Percentiles rank a stretch among this genome's conserved stretches.
These are phyloP conservation scores for Pandemis corylana DNA, from an alignment of 2,888 invertebrate species.

Conservation along the genomic window DNA sequence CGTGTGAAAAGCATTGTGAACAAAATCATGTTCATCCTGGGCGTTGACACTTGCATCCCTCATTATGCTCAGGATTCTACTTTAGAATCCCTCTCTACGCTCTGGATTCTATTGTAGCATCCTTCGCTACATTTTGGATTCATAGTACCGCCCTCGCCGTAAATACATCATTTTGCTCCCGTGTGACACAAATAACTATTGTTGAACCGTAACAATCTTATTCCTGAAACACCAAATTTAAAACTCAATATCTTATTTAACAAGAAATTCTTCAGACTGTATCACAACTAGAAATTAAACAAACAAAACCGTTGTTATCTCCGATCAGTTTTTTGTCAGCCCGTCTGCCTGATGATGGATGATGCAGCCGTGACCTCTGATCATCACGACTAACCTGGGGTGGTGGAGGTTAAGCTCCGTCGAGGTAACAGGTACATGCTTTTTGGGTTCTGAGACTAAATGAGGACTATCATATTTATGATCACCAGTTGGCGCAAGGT, in stretches of 20 bases:
- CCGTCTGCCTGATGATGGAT: slow-evolving; percentile 40
- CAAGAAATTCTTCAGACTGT: neutral
- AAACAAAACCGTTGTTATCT: slow-evolving; percentile 39
- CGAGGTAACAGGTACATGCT: neutral
- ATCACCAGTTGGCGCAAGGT: too few species aligned
- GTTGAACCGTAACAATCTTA: neutral
- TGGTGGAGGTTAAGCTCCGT: neutral
- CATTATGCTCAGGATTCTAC: too few species aligned
- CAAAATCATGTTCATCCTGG: too few species aligned
- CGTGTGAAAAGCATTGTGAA: too few species aligned
- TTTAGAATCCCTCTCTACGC: too few species aligned
- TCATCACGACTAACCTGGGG: neutral
- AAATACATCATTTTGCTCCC: too few species aligned
- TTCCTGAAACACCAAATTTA: neutral
- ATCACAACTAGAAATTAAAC: slow-evolving; percentile 27
- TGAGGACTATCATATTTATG: too few species aligned
- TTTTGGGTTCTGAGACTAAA: neutral
- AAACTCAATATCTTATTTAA: neutral
- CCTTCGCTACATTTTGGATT: too few species aligned
- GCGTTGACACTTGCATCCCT: too few species aligned
- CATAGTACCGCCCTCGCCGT: too few species aligned
- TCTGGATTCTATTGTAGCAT: too few species aligned
- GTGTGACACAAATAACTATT: too few species aligned
- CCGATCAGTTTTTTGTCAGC: slow-evolving; percentile 38
- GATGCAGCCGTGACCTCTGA: slow-evolving; percentile 16